Conservation (phyloP, 2,113 vertebrate species). For the Spilogale gracilis region DNA sequence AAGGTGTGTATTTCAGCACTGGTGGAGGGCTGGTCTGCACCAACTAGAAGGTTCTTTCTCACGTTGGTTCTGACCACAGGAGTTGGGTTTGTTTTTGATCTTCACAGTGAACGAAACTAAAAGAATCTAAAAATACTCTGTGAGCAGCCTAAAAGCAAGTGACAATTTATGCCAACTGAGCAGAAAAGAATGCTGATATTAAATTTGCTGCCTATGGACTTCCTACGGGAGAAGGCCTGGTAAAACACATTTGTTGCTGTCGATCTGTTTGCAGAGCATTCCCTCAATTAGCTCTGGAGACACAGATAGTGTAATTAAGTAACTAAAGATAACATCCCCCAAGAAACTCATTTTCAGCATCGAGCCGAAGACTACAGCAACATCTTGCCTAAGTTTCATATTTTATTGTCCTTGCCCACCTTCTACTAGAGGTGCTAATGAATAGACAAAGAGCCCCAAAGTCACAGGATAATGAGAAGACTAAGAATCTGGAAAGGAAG, state of each 20-base stretch:
- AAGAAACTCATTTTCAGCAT: slow-evolving; percentile 73
- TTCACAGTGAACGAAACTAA: slow-evolving; percentile 26
- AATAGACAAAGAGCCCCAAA: slow-evolving; percentile 43
- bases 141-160: slow-evolving; percentile 60
- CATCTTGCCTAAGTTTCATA: not conserved
- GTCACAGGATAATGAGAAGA: not conserved
- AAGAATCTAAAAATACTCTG: slow-evolving; percentile 56
- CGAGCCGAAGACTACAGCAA: not conserved
- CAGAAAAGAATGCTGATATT: slow-evolving; percentile 72
- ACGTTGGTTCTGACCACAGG: not conserved
- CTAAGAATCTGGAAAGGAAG: not conserved
- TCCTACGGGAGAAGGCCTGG: slow-evolving; percentile 51
- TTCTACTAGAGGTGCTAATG: slow-evolving; percentile 48
- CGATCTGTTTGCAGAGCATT: slow-evolving; percentile 43
- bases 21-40: not conserved
- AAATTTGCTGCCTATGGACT: slow-evolving; percentile 59
- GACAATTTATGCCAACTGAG: slow-evolving; percentile 55
- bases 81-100: slow-evolving; percentile 16
- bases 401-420: slow-evolving; percentile 42
- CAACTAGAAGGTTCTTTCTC: not conserved
- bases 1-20: not conserved
- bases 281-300: slow-evolving; percentile 66
- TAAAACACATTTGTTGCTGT: slow-evolving; percentile 4
- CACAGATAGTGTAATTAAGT: slow-evolving; percentile 56
- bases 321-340: slow-evolving; percentile 51